Base-by-base conservation (phyloP, 2,113 vertebrate species). In the Thamnophis sirtalis region DNA sequence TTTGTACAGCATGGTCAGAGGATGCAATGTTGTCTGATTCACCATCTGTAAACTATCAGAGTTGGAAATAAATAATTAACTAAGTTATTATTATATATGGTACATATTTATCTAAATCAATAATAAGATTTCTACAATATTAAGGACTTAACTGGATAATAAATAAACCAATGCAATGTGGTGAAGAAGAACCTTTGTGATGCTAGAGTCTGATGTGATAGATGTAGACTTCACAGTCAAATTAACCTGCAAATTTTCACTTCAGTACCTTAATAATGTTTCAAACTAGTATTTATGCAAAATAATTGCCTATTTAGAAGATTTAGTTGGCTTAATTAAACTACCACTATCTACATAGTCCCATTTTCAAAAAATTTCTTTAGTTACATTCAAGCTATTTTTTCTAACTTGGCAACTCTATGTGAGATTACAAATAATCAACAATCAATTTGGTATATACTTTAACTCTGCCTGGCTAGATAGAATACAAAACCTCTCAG, bases 1-100 rank as follows among this genome's bases (percentile, higher is more conserved):
- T 97, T 94, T 92, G 95, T 93, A 95, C 95, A 96, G 93, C 93
- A 73, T 92, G 96, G 50, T 98, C 97, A 95, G 98, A 98, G 95
- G 98, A 98, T 49, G 97, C 96, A 88, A 97, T 96, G 95, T 98
- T 98, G 92, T 96, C 94, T 26, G 96, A 97, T 95, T 98, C 98
- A 93, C 98, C 97, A 49, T 98, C 98, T 94, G 98, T 96, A 92
- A 96, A 98, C 98, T 98, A 97, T 15, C 93, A 96, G 94, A 87
- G 96, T 91, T 88, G 95, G 95, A 95, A 49, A 94, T 10, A 95
- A 60, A 94, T 50, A 89, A 94, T 87, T 93, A 87, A 68, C 60
- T 50, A 43, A 15, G 15, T 85, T 43, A 33, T 5, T 49, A 54
- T 90, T 68, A 33, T 8, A 86, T 50, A 33, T 90, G 60, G 55